These are phyloP conservation scores for Ctenopoma kingsleyae DNA, from an alignment of 2,797 vertebrate genomes.

Conservation along the genomic window DNA sequence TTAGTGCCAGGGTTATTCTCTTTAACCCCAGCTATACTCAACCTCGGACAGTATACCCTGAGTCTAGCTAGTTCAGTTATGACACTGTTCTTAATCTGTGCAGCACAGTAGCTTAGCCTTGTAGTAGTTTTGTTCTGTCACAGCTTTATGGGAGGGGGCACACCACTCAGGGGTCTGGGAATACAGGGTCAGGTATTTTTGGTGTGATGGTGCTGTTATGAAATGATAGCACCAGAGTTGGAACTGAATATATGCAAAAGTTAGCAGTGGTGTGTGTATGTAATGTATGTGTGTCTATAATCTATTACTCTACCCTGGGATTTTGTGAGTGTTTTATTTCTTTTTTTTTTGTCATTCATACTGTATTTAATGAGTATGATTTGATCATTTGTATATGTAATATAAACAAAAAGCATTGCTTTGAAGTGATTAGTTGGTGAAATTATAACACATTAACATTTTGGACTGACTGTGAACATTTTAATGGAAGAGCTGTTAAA, in stretches of 20 bases:
- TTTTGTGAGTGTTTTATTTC: neutral
- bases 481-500: too few species aligned
- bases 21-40: constrained; percentile 57
- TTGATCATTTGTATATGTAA: too few species aligned
- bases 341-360: too few species aligned
- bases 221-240: neutral
- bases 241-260: constrained; percentile 1
- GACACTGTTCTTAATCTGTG: constrained; percentile 53
- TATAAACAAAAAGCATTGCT: too few species aligned
- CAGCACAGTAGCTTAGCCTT: constrained; percentile 51
- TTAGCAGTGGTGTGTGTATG: neutral
- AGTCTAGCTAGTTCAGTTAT: constrained; percentile 33
- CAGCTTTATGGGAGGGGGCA: neutral
- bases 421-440: neutral
- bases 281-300: constrained; percentile 13
- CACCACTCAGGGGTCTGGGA: constrained; percentile 9
- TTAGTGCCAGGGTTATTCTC: constrained; percentile 18
- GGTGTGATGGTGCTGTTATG: neutral
- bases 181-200: constrained; percentile 14
- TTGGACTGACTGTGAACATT: neutral
- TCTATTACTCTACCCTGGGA: constrained; percentile 20
- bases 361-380: too few species aligned
- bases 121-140: constrained; percentile 34
- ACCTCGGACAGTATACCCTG: constrained; percentile 12
- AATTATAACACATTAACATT: neutral